Conservation (phyloP, 92 coral and sea anemone genomes). For the Palythoa heliodiscus region DNA sequence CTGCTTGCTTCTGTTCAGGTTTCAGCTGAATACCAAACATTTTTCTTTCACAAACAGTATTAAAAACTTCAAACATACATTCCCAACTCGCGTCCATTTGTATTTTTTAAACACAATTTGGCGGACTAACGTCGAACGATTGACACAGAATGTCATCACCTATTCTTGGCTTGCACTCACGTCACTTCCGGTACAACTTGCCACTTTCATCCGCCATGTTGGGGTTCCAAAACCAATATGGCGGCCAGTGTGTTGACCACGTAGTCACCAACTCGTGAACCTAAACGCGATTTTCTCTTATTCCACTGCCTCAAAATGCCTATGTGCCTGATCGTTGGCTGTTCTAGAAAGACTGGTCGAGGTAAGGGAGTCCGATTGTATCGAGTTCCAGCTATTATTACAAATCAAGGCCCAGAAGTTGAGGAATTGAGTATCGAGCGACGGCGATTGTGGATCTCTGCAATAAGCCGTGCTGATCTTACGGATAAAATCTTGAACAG, state of each 20-base stretch:
- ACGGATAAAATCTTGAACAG: constrained; percentile 40
- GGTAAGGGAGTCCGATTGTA: constrained; percentile 26
- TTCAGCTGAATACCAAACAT: too few species aligned
- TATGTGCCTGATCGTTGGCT: constrained; percentile 46
- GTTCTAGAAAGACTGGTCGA: constrained; percentile 35
- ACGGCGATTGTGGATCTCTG: constrained; percentile 54
- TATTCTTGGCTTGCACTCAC: constrained; percentile 50
- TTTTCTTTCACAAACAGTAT: too few species aligned
- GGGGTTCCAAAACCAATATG: too few species aligned
- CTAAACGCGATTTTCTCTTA: constrained; percentile 26
- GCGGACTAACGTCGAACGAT: too few species aligned
- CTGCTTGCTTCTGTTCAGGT: too few species aligned
- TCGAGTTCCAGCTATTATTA: constrained; percentile 42
- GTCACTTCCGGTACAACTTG: constrained; percentile 47
- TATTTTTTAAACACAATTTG: too few species aligned
- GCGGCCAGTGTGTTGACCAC: constrained; percentile 40
- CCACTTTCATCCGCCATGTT: constrained; percentile 41
- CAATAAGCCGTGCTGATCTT: constrained; percentile 44
- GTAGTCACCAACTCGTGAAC: constrained; percentile 37
- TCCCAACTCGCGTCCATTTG: too few species aligned
- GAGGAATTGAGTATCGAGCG: constrained; percentile 49
- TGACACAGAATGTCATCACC: too few species aligned
- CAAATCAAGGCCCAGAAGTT: constrained; percentile 58
- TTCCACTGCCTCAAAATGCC: constrained; percentile 46
- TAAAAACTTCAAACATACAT: too few species aligned